Conservation (phyloP, 2,888 invertebrate genomes). For the Sussaba pulchella region DNA sequence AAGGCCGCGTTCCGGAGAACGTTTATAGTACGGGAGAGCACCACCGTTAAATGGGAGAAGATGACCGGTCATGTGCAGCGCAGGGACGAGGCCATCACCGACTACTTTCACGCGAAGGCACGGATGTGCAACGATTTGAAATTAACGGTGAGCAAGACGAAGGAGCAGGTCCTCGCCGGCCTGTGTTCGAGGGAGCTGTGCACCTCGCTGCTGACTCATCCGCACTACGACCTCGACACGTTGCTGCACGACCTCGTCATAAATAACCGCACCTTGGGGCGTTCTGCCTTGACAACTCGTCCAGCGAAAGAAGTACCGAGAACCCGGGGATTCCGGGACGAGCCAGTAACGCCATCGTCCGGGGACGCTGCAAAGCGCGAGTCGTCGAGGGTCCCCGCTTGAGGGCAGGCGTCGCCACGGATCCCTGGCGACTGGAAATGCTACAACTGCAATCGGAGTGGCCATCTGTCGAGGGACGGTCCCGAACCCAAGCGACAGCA, state of each 20-base stretch:
- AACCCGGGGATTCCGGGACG: not conserved
- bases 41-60: slow-evolving; percentile 8
- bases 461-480: slow-evolving; percentile 22
- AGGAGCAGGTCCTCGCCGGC: slow-evolving; percentile 37
- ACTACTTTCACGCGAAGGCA: slow-evolving; percentile 26
- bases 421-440: not conserved
- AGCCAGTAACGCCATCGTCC: slow-evolving; percentile 12
- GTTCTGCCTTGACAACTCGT: no score
- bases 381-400: not conserved
- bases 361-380: slow-evolving; percentile 10
- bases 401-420: no score
- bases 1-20: slow-evolving; percentile 15
- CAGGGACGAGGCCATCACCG: not conserved
- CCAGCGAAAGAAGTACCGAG: no score
- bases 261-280: no score
- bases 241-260: slow-evolving; percentile 13
- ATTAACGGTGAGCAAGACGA: slow-evolving; percentile 9
- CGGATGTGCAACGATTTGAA: slow-evolving; percentile 13
- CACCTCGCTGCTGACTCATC: slow-evolving; percentile 5
- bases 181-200: slow-evolving; percentile 27
- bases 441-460: slow-evolving; percentile 16
- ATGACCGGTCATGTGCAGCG: slow-evolving; percentile 2
- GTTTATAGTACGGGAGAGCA: slow-evolving; percentile 13
- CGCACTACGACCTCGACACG: not conserved
- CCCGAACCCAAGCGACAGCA: not conserved